Base-by-base conservation (phyloP, 2,888 invertebrate genomes). In the Morpho helenor region DNA sequence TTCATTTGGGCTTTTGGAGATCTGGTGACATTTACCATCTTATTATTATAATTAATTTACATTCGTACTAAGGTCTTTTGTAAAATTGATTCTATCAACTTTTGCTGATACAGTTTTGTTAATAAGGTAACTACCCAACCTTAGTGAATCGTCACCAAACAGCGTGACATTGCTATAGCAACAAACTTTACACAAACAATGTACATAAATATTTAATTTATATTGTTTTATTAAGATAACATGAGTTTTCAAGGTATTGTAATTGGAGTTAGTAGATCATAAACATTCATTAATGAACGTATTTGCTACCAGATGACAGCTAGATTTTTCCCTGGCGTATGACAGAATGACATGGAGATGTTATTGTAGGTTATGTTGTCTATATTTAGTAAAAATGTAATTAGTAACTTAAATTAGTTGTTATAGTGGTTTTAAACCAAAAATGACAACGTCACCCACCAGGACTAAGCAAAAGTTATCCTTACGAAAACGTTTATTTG, bases 381-480 rank as follows among this genome's bases (percentile, higher is more conserved):
- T 79, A 72, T 79, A 80, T 79, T 82, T 83, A 80, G 73, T 83
- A 79, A 86, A 87, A 87, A 88, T 89, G 87, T 85, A 84, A 88
- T 89, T 82, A 80, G 71, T 88, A 86, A 89, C 82, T 68, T 81
- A 87, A 88, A 87, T 80, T 80, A 75, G 66, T 74, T 66, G 76
- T 80, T 74, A 69, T 71, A 70, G 72, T 82, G 80, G 77, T 77
- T 79, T 68, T 71, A 76, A 82, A 81, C 78, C 76, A 79, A 87
- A 76, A 68, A 90, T 90, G 89, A 85, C 85, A 75, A 89, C 90
- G 70, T 90, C 90, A 70, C 90, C 90, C 61, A 87, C 83, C 58
- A 87, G 84, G 75, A 67, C 82, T 68, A 90, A 91, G 73, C 90
- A 91, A 69, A 91, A 91, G 70, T 75, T 91, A 63, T 91, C 91